These are phyloP conservation scores for Luidia sarsii DNA, from an alignment of 53 echinoderm and acorn worm species.

Conservation along the genomic window DNA sequence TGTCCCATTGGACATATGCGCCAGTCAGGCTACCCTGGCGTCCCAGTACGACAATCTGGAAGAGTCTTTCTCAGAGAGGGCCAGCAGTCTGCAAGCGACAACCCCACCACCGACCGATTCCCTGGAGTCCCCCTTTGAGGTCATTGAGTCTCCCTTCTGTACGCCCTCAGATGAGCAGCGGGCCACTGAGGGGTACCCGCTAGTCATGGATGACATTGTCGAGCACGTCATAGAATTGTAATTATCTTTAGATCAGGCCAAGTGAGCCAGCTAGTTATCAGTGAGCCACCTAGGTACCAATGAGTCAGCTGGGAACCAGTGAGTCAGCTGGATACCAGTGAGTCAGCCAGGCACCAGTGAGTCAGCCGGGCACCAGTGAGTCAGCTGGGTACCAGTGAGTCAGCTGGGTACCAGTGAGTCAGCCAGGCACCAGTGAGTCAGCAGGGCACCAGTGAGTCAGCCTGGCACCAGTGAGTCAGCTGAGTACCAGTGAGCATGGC, in stretches of 20 bases:
- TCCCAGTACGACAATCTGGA: conserved; percentile 66
- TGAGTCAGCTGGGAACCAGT: neutral
- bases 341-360: neutral
- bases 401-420: neutral
- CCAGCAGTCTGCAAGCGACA: neutral
- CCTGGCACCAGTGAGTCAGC: too few species aligned
- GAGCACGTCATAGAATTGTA: conserved; percentile 50
- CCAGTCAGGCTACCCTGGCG: conserved; percentile 41
- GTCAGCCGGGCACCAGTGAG: neutral
- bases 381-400: neutral
- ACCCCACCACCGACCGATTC: conserved; percentile 2
- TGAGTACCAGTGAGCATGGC: too few species aligned
- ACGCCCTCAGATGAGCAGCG: conserved; percentile 31
- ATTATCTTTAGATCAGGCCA: neutral
- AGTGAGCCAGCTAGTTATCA: too few species aligned
- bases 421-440: too few species aligned
- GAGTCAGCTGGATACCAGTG: neutral
- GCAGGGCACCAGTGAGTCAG: too few species aligned
- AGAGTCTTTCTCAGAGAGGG: conserved; percentile 6
- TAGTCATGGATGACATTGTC: conserved; percentile 23
- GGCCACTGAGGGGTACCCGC: neutral
- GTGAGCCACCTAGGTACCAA: too few species aligned
- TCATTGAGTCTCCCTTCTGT: conserved; percentile 39
- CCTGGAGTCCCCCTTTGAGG: conserved; percentile 26
- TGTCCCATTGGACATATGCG: conserved; percentile 18